These are phyloP conservation scores for Aegypius monachus DNA, from an alignment of 2,113 vertebrate species.

Conservation along the genomic window DNA sequence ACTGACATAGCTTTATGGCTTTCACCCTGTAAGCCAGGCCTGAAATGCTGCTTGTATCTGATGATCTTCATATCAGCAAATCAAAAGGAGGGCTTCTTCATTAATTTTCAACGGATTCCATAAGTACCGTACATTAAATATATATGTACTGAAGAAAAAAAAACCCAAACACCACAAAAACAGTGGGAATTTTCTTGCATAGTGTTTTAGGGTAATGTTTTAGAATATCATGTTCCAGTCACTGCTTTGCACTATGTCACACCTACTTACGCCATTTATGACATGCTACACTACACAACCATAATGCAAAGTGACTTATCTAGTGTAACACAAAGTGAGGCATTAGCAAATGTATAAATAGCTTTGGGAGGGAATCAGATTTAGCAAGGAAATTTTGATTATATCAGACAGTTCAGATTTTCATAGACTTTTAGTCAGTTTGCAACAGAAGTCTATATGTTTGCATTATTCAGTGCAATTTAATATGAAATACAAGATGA, in stretches of 20 bases:
- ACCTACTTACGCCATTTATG: neutral
- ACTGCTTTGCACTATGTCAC: neutral
- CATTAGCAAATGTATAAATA: conserved; percentile 39
- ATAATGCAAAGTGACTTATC: conserved; percentile 36
- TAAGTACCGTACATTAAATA: neutral
- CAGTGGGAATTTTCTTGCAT: neutral
- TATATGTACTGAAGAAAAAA: neutral
- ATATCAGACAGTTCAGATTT: conserved; percentile 16
- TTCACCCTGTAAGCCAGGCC: neutral
- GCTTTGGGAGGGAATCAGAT: neutral
- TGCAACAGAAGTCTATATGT: neutral
- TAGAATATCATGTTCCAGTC: neutral
- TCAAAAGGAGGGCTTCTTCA: neutral
- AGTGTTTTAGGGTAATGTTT: neutral
- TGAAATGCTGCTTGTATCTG: neutral
- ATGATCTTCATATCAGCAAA: neutral
- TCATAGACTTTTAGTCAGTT: conserved; percentile 23
- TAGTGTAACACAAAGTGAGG: conserved; percentile 32
- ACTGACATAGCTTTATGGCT: neutral
- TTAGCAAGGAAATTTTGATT: conserved; percentile 26
- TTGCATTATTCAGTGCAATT: conserved; percentile 47
- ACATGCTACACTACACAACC: neutral
- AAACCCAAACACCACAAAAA: neutral
- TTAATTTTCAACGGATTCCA: neutral
- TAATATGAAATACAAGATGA: neutral